A percentile compares a stretch with the other conserved stretches of the same genome.
Conservation (phyloP, 2,113 vertebrate genomes). For the Hydropotes inermis region DNA sequence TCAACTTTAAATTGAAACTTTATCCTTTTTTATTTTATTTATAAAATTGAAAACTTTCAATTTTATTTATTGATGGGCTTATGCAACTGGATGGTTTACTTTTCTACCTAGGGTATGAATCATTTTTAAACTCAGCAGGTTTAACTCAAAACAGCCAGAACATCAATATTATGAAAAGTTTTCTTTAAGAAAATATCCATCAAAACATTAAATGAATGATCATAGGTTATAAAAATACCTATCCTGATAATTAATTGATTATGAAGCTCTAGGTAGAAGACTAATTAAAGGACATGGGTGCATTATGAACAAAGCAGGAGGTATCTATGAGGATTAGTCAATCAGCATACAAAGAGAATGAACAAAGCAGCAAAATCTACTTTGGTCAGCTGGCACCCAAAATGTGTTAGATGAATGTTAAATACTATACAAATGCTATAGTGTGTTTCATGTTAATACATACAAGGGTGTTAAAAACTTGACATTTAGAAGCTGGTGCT, state of each 20-base stretch:
- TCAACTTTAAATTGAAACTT: not conserved
- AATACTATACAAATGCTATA: not conserved
- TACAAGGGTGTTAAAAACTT: not conserved
- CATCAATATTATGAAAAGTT: not conserved
- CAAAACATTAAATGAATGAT: not conserved
- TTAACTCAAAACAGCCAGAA: not conserved
- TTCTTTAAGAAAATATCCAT: not conserved
- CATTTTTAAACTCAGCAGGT: not conserved
- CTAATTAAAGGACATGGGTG: not conserved
- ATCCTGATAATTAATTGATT: not conserved
- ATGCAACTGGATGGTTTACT: not conserved
- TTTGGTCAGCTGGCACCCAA: not conserved
- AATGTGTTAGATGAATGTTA: not conserved
- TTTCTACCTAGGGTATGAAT: not conserved
- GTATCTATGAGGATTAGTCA: not conserved
- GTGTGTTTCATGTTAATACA: not conserved
- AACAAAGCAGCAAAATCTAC: not conserved
- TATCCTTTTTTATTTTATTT: too few relatives aligned
- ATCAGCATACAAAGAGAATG: not conserved
- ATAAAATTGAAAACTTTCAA: too few relatives aligned
- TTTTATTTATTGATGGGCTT: not conserved
- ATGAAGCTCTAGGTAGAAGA: not conserved
- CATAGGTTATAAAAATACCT: not conserved
- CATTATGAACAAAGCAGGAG: not conserved
- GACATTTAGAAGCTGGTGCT: not conserved